Evolutionary conservation across 2,888 invertebrate species (phyloP).

Genomic region (Ecdyonurus torrentis): DNA sequence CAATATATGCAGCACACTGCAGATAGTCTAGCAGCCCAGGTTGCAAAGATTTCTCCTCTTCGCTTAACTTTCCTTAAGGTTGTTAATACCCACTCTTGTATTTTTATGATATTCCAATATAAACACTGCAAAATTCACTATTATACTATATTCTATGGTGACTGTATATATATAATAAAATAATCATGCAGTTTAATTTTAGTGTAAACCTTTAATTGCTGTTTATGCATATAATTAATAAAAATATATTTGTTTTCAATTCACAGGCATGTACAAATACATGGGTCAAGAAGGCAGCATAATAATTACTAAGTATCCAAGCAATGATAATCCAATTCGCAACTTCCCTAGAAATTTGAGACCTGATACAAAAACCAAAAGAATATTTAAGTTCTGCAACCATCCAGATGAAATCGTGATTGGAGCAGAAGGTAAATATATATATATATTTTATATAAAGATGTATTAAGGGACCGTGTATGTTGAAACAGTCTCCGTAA

Average conservation of each 20-base stretch:
- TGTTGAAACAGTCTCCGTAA: too few species aligned
- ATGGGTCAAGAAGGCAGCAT: conserved; percentile 38
- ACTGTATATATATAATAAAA: too few species aligned
- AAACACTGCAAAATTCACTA: too few species aligned
- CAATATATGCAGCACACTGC: too few species aligned
- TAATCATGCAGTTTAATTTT: neutral
- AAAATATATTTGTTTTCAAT: neutral
- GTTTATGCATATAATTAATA: neutral
- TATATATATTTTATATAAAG: too few species aligned
- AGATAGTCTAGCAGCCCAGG: too few species aligned
- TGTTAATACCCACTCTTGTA: too few species aligned
- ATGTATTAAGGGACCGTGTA: too few species aligned
- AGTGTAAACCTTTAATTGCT: neutral
- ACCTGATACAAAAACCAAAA: conserved; percentile 42
- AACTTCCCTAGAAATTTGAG: conserved; percentile 35
- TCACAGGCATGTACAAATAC: conserved; percentile 61
- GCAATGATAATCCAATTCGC: conserved; percentile 28
- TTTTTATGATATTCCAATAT: too few species aligned
- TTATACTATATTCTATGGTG: too few species aligned
- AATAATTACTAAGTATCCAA: conserved; percentile 26
- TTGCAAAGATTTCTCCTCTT: too few species aligned
- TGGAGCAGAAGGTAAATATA: conserved; percentile 61
- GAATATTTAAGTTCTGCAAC: conserved; percentile 52
- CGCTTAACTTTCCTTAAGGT: too few species aligned
- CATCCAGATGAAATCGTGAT: conserved; percentile 48